These are phyloP conservation scores for Gymnobelideus leadbeateri DNA, from an alignment of 2,113 vertebrate species.

Conservation along the genomic window DNA sequence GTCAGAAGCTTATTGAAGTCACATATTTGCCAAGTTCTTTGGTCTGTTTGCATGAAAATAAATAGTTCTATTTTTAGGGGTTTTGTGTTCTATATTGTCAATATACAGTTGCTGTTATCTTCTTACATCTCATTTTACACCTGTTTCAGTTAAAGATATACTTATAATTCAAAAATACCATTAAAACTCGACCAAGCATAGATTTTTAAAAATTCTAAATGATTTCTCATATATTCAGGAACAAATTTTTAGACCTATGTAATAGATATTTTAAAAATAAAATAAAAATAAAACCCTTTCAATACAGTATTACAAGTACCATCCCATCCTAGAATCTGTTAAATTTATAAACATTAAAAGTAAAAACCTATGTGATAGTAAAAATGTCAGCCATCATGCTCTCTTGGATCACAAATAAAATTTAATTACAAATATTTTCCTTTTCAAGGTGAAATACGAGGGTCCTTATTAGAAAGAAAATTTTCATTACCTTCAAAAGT, in stretches of 20 bases:
- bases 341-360: constrained; percentile 37
- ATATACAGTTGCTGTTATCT: not conserved
- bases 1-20: not conserved
- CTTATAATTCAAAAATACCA: not conserved
- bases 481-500: not conserved
- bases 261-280: constrained; percentile 53
- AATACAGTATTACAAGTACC: constrained; percentile 8
- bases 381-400: constrained; percentile 20
- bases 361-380: constrained; percentile 17
- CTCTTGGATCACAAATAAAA: constrained; percentile 21
- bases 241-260: constrained; percentile 20
- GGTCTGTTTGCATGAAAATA: not conserved
- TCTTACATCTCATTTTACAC: not conserved
- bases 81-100: not conserved
- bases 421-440: constrained; percentile 36
- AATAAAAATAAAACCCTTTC: no score
- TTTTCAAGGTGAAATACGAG: not conserved
- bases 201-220: not conserved
- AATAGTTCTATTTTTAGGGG: not conserved
- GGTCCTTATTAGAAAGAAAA: not conserved
- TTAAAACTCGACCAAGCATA: not conserved
- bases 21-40: not conserved
- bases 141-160: not conserved
- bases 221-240: constrained; percentile 21
- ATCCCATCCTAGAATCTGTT: constrained; percentile 34